Evolutionary conservation across 1,140 invertebrate genomes (phyloP).

Genomic region (Drosophila repletoides): DNA sequence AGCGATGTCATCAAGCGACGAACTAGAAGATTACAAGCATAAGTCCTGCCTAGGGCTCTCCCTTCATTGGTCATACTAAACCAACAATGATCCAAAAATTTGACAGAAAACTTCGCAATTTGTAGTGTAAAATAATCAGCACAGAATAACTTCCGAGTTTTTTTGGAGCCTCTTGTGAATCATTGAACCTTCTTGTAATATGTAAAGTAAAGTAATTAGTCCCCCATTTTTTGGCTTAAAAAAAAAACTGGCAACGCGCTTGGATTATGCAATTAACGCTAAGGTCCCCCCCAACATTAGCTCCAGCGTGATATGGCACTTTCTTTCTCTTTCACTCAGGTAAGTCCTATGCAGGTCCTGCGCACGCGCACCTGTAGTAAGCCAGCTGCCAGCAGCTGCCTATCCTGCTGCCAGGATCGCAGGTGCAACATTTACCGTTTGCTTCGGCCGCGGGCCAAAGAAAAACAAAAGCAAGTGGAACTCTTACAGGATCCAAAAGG

Average conservation of each 20-base stretch:
- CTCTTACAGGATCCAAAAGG: background rate
- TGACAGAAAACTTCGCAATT: too few relatives aligned
- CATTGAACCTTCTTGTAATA: too few relatives aligned
- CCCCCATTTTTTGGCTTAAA: too few relatives aligned
- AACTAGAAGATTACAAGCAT: too few relatives aligned
- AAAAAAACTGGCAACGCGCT: too few relatives aligned
- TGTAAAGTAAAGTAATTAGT: too few relatives aligned
- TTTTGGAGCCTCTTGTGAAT: too few relatives aligned
- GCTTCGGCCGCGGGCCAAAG: constrained; percentile 36
- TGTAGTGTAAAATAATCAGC: too few relatives aligned
- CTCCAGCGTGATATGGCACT: background rate
- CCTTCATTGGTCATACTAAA: too few relatives aligned
- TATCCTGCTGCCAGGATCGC: constrained; percentile 39
- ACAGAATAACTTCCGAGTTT: too few relatives aligned
- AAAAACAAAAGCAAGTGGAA: background rate
- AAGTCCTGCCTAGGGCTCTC: too few relatives aligned
- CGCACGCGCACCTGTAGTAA: constrained; percentile 63
- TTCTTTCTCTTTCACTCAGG: constrained; percentile 2
- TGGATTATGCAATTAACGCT: constrained; percentile 8
- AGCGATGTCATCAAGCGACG: constrained; percentile 11
- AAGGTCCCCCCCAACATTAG: constrained; percentile 2
- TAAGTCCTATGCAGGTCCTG: constrained; percentile 38
- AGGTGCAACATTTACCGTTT: constrained; percentile 77
- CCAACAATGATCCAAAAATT: too few relatives aligned
- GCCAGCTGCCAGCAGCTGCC: constrained; percentile 54